phyloP scores from a whole-genome alignment of 2,797 vertebrate genomes.

The Martes flavigula region DNA sequence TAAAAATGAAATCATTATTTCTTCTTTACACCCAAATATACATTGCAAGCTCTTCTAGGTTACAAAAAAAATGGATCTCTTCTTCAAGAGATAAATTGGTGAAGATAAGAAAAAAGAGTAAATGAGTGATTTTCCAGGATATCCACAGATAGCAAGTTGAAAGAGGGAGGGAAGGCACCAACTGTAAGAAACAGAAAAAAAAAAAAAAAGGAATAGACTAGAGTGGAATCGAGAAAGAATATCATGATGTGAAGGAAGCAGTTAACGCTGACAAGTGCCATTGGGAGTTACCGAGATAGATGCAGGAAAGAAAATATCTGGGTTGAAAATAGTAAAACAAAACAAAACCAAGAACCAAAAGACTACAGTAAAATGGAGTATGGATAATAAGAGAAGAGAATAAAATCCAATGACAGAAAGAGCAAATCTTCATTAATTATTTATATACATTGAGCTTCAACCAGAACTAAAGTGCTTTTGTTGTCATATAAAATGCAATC shows the following conservation, averaged over 20 bases:
- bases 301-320: not conserved
- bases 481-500: not conserved
- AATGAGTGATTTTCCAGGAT: not conserved
- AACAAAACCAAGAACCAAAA: not conserved
- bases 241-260: not conserved
- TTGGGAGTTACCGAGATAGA: not conserved
- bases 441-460: not conserved
- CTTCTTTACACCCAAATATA: not conserved
- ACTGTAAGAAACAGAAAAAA: not conserved
- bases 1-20: not conserved
- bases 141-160: not conserved
- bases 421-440: not conserved
- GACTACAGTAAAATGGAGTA: not conserved
- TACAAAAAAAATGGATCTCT: not conserved
- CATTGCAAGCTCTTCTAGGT: not conserved
- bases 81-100: not conserved
- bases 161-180: not conserved
- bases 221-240: not conserved
- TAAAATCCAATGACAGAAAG: not conserved
- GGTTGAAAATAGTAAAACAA: not conserved
- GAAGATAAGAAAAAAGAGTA: not conserved
- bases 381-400: not conserved
- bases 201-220: not conserved
- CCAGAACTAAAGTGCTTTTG: not conserved
- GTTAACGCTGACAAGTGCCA: not conserved